Evolutionary conservation across 2,797 vertebrate genomes (phyloP), one percentile per base, ranked within the genome.

Genomic region (Mycteria americana): DNA sequence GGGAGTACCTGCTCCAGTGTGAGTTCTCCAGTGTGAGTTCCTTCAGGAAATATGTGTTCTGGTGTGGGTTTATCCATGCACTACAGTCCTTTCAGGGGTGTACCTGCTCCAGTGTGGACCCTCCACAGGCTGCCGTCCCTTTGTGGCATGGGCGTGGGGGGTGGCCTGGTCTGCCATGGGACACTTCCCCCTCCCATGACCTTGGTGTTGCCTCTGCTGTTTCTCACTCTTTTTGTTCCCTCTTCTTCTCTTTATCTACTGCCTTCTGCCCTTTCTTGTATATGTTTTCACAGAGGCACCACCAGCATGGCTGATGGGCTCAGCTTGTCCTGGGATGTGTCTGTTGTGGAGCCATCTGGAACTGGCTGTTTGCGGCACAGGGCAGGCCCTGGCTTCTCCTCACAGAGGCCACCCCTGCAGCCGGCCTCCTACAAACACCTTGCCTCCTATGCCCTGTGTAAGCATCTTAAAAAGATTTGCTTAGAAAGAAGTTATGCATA

Each of bases 331-430:
- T 8, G 31, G 8, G 23, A 9, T 14, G 8, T 33, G 45, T 37
- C 45, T 33, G 13, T 7, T 41, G 51, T 0, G 0, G n/a, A 64
- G 16, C 10, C 6, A 10, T 15, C 24, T 68, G 43, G 62, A 73
- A 62, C 15, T 0, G 0, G 18, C 21, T n/a, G 21, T 18, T 16
- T 33, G 27, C 1, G 1, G 27, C 35, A n/a, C 0, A 2, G 24
- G 24, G 7, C 37, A 62, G 21, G 8, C 28, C 24, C 9, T 37
- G 57, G 21, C 18, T 35, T 67, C 33, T 76, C 17, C 30, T 63
- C 30, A 59, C n/a, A 54, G 53, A 62, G 7, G 31, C 9, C 31
- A 54, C 19, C 11, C 28, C 48, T 90, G 54, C 18, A 54, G 28
- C 33, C 25, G 11, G 9, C 9, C 10, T 45, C 10, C 31, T 77